A percentile compares a stretch with the other conserved stretches of the same genome.
phyloP scores from a whole-genome alignment of 2,113 vertebrate species.

The Prunella fulvescens region DNA sequence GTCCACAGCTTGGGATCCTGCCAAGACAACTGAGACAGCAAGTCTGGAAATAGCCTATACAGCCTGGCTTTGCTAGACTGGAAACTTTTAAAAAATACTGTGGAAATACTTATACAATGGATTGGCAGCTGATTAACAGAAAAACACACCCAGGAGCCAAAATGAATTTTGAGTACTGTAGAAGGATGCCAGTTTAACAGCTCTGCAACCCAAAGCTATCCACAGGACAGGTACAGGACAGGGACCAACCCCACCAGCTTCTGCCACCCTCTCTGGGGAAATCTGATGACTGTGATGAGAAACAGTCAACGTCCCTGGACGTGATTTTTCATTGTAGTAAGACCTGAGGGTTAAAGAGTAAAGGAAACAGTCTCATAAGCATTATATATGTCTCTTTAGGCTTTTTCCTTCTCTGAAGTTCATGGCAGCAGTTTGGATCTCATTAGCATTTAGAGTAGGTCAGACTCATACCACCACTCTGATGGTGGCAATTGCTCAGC shows the following conservation, averaged over 20 bases:
- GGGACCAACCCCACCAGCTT: not conserved
- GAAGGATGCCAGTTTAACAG: not conserved
- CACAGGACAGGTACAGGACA: not conserved
- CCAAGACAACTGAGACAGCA: slow-evolving; percentile 33
- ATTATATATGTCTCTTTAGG: not conserved
- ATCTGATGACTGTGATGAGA: not conserved
- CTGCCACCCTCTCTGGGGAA: not conserved
- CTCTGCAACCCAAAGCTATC: not conserved
- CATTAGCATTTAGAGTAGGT: not conserved
- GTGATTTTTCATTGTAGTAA: not conserved
- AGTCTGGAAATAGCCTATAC: slow-evolving; percentile 51
- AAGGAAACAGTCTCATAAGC: not conserved
- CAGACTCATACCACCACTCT: not conserved
- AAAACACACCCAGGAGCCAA: slow-evolving; percentile 46
- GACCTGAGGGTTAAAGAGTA: not conserved
- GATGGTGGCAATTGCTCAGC: not conserved
- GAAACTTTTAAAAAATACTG: slow-evolving; percentile 46
- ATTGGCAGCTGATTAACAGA: slow-evolving; percentile 54
- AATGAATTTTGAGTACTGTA: slow-evolving; percentile 1
- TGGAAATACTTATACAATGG: slow-evolving; percentile 60
- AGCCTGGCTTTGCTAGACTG: slow-evolving; percentile 30
- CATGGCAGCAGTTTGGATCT: not conserved
- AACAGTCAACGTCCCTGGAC: not conserved
- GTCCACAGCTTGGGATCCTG: not conserved
- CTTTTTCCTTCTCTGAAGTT: not conserved